Base-by-base conservation (phyloP, 2,113 vertebrate genomes). In the Himantopus leucocephalus region DNA sequence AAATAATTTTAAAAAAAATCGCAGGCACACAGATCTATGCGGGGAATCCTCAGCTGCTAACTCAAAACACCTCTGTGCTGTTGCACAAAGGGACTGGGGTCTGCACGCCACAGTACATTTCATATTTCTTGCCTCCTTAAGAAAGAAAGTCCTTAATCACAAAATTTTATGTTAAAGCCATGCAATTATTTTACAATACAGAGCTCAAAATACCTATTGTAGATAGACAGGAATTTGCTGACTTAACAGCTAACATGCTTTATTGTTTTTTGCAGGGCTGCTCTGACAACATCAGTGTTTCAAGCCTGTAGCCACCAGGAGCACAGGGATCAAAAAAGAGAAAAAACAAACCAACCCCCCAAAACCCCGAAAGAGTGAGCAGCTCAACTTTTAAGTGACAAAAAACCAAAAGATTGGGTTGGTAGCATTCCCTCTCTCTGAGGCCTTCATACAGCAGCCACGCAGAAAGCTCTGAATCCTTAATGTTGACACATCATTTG, bases 401-500 rank as follows among this genome's bases (percentile, higher is more conserved):
- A 80, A 80, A 34, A 8, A 12, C 32, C 32, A 45, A 66, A 88
- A 73, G 12, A 41, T 0, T 23, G 32, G 3, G 6, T 74, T 53
- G 16, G 41, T 80, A 55, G 13, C 32, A 47, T 55, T 84, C 56
- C n/a, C 15, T 26, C 27, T 67, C 64, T 59, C 63, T 7, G 7
- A 92, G 66, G 43, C 12, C 35, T 74, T 62, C 26, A 22, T 23
- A 22, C 7, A 89, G 50, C 29, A 66, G 47, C 32, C 59, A 64
- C 67, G n/a, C 30, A 77, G 50, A 73, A 76, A 74, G 45, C 26
- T 43, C 29, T 17, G 32, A 89, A 83, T 86, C n/a, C 82, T 93
- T 74, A 71, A 83, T 27, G 45, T 24, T 66, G 55, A 60, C 32
- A 95, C 86, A 87, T 67, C 8, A 87, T 96, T 87, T 87, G 60